Evolutionary conservation across 2,113 vertebrate genomes (phyloP).

Genomic region (Xenus cinereus): DNA sequence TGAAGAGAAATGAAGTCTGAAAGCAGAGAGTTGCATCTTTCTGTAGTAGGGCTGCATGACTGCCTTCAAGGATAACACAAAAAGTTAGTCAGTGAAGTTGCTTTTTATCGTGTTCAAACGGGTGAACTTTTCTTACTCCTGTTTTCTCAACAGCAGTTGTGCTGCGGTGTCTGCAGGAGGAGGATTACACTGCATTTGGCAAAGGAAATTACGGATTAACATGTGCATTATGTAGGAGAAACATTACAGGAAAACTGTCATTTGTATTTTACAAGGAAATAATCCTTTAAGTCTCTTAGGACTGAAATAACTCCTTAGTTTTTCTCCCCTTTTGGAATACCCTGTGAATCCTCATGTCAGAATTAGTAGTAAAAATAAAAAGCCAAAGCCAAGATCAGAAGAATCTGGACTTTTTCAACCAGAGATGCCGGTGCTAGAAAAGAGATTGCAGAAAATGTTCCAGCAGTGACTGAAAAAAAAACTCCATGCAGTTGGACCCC

Average conservation of each 20-base stretch:
- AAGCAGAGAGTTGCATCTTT: not conserved
- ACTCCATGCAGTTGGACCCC: rapidly evolving
- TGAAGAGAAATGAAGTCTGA: not conserved
- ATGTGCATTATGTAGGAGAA: slow-evolving; percentile 33
- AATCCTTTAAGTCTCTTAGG: slow-evolving; percentile 67
- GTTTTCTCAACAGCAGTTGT: not conserved
- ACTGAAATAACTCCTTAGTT: slow-evolving; percentile 23
- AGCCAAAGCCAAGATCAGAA: not conserved
- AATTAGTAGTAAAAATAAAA: not conserved
- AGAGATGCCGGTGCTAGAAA: not conserved
- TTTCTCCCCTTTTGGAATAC: not conserved
- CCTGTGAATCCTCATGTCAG: not conserved
- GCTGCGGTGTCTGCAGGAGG: slow-evolving; percentile 27
- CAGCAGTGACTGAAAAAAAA: not conserved
- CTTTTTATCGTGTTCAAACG: not conserved
- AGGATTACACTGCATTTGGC: slow-evolving; percentile 54
- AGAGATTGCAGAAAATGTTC: not conserved
- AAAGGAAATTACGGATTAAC: slow-evolving; percentile 65
- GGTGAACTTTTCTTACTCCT: not conserved
- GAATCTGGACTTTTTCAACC: not conserved
- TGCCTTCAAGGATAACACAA: not conserved
- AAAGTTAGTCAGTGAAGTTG: not conserved
- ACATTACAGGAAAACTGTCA: slow-evolving; percentile 49
- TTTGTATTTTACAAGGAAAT: slow-evolving; percentile 64
- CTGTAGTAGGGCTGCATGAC: not conserved